Conservation (phyloP, 35 echinoderm and acorn worm species). For the Strongylocentrotus purpuratus region DNA sequence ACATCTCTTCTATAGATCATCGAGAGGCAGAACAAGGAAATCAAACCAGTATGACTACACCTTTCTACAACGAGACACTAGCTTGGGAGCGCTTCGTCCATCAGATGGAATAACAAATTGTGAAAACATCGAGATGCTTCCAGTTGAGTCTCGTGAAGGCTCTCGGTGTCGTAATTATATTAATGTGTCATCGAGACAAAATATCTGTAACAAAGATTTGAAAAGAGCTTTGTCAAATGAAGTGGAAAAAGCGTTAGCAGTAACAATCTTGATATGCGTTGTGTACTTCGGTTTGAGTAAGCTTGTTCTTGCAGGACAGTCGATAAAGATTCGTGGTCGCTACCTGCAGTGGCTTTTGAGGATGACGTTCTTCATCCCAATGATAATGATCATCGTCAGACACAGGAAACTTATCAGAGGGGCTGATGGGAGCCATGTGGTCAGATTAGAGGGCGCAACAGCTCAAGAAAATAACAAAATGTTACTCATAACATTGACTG, state of each 20-base stretch:
- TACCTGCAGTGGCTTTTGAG: constrained; percentile 3
- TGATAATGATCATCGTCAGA: not conserved
- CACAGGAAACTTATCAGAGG: not conserved
- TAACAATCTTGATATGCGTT: not conserved
- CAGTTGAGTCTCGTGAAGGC: not conserved
- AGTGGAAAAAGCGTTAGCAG: not conserved
- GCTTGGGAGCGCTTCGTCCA: not conserved
- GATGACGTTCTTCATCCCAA: not conserved
- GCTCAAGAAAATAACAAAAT: constrained; percentile 17
- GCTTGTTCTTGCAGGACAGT: not conserved
- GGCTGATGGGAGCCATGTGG: not conserved
- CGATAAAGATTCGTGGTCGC: not conserved
- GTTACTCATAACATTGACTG: not conserved
- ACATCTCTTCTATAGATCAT: not conserved
- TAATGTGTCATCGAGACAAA: not conserved
- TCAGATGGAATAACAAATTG: not conserved
- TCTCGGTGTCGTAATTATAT: not conserved
- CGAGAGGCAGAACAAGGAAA: not conserved
- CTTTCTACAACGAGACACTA: not conserved
- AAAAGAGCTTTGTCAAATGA: not conserved
- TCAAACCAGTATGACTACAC: not conserved
- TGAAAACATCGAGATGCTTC: not conserved
- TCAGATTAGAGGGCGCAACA: not conserved
- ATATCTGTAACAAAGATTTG: not conserved
- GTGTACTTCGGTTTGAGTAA: constrained; percentile 7